Percentiles rank a stretch among this genome's conserved stretches.
These are phyloP conservation scores for Rallus limicola DNA, from an alignment of 2,113 vertebrate genomes.

Conservation along the genomic window DNA sequence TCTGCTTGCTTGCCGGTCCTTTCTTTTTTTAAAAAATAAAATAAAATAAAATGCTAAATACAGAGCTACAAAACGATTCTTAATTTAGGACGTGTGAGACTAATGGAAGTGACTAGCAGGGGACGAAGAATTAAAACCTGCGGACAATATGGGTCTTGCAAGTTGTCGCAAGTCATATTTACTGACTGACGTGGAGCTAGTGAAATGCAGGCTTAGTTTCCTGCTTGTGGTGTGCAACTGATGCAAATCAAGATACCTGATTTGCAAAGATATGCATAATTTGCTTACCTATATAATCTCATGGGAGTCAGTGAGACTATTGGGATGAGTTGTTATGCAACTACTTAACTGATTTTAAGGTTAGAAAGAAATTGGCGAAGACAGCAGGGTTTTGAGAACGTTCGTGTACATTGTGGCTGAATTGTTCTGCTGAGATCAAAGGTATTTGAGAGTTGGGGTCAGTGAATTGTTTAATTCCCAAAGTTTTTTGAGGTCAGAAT, in stretches of 20 bases:
- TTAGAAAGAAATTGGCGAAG: background rate
- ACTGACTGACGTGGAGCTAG: background rate
- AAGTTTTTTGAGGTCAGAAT: background rate
- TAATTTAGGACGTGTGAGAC: background rate
- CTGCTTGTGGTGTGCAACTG: background rate
- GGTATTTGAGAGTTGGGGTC: background rate
- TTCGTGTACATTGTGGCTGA: background rate
- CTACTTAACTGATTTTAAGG: background rate
- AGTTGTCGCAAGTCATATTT: fast-evolving
- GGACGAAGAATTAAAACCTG: background rate
- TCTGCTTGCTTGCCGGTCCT: background rate
- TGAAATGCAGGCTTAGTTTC: background rate
- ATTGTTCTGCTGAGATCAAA: background rate
- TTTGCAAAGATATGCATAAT: background rate
- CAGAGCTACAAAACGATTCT: background rate
- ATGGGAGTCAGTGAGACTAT: background rate
- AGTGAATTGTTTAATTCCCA: background rate
- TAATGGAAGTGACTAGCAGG: background rate
- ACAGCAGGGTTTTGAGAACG: background rate
- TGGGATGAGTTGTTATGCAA: background rate
- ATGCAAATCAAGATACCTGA: background rate
- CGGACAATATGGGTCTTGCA: background rate
- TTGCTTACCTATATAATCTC: background rate
- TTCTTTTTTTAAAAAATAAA: too few species aligned
- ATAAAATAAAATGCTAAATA: background rate